Conservation (phyloP, 2,113 vertebrate genomes). For the Cyrtonyx montezumae region DNA sequence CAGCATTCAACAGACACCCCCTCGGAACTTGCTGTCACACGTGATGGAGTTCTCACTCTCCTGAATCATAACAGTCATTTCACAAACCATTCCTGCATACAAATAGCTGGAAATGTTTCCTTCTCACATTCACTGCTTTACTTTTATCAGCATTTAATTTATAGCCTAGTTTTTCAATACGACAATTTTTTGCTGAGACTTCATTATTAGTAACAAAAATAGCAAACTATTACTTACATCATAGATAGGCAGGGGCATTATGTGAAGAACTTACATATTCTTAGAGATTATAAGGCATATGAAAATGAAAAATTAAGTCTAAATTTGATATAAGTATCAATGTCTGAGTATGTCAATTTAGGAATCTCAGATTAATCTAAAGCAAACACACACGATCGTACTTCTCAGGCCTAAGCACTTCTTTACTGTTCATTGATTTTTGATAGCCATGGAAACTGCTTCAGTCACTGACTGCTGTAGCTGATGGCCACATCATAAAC, state of each 20-base stretch:
- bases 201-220: not conserved
- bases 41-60: no score
- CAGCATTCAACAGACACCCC: not conserved
- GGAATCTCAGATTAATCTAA: not conserved
- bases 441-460: not conserved
- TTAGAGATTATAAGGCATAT: not conserved
- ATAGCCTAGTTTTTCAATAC: not conserved
- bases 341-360: not conserved
- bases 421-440: not conserved
- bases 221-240: not conserved
- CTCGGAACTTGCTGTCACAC: not conserved
- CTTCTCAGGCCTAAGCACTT: not conserved
- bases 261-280: not conserved
- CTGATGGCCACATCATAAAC: not conserved
- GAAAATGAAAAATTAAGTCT: not conserved
- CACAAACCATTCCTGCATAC: not conserved
- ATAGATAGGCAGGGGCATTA: not conserved
- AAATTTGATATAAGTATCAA: not conserved
- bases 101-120: not conserved
- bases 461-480: not conserved
- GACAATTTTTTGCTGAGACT: not conserved
- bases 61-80: not conserved
- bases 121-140: not conserved
- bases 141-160: not conserved
- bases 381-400: not conserved